Evolutionary conservation across 2,113 vertebrate species (phyloP).

Genomic region (Indicator maculatus): DNA sequence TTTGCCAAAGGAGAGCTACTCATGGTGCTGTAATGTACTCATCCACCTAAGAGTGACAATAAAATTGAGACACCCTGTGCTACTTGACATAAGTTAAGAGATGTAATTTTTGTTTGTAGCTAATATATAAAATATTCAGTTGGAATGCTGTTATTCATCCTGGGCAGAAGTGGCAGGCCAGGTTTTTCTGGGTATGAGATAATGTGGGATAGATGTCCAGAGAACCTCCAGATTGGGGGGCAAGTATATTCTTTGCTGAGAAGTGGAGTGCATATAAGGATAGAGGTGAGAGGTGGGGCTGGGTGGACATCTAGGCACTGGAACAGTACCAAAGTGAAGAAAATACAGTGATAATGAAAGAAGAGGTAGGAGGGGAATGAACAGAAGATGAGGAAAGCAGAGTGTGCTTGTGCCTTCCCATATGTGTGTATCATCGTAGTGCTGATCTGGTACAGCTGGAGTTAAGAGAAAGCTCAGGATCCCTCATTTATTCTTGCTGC

Average conservation of each 20-base stretch:
- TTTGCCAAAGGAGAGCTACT: not conserved
- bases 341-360: not conserved
- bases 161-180: not conserved
- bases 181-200: not conserved
- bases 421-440: rapidly evolving
- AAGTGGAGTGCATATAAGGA: not conserved
- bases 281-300: not conserved
- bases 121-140: not conserved
- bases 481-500: not conserved
- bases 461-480: not conserved
- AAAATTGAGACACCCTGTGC: not conserved
- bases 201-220: not conserved
- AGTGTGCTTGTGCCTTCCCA: not conserved
- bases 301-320: not conserved
- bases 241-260: not conserved
- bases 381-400: not conserved
- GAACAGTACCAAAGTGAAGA: not conserved
- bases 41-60: not conserved
- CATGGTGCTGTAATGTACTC: not conserved
- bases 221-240: not conserved
- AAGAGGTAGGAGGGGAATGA: not conserved
- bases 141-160: not conserved
- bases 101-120: not conserved
- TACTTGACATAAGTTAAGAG: not conserved
- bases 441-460: not conserved